Evolutionary conservation across 2,113 vertebrate genomes (phyloP), one percentile per base, ranked within the genome.

Genomic region (Pangasianodon gigas): DNA sequence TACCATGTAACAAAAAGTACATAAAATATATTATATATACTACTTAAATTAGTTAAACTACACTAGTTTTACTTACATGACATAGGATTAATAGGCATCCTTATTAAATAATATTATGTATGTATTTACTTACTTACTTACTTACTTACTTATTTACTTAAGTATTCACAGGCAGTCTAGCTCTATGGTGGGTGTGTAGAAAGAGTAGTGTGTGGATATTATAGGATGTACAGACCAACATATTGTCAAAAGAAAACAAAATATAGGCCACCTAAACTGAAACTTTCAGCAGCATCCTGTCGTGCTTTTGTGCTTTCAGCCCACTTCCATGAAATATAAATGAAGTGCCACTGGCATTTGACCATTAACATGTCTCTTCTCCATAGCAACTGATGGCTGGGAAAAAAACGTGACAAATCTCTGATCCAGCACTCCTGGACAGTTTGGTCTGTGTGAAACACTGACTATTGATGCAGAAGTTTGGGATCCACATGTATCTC

Each of bases 301-400:
- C 2, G 29, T 21, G 19, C 51, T 18, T 83, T 84, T 84, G 62
- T 89, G 51, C 65, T 56, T 84, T 89, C 52, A 77, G 67, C 41
- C 71, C 19, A 60, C 21, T 75, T 48, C 37, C 2, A 4, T 84
- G 37, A 51, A 82, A 84, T 85, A 48, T 74, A 85, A 89, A 85
- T 62, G 46, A n/a, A 77, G 71, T 19, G 60, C 52, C n/a, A 46
- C 41, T 77, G 82, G 82, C 88, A 85, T 29, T 65, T 89, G 83
- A 67, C 88, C 71, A 89, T 85, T 41, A 85, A 84, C 69, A 65
- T 84, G 71, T 89, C 81, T 89, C 83, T 41, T 89, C 82, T 75
- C 71, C 83, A 89, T 89, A 48, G 88, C 69, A 89, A 85, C 82
- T 26, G 83, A 85, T 62, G 82, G 54, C 32, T 77, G 51, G 41